phyloP scores from a whole-genome alignment of 1,140 invertebrate species.

The Marisa cornuarietis region DNA sequence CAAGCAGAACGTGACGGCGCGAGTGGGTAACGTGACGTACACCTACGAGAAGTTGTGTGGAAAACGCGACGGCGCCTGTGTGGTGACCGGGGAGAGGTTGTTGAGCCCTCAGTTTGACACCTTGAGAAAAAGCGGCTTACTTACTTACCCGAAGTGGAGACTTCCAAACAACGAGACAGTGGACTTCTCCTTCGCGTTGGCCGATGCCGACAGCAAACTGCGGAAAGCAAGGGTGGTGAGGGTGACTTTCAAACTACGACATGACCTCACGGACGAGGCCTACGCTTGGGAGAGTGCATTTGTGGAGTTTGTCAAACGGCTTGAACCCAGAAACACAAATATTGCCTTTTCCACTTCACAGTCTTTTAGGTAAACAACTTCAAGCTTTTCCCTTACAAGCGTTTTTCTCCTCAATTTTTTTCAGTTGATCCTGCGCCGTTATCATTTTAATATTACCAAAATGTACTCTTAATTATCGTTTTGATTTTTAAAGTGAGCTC shows the following conservation, averaged over 20 bases:
- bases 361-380: constrained; percentile 10
- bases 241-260: constrained; percentile 17
- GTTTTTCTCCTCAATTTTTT: background rate
- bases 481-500: too few species aligned
- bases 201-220: constrained; percentile 11
- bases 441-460: background rate
- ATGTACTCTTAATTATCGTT: background rate
- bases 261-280: constrained; percentile 9
- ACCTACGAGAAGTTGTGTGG: constrained; percentile 11
- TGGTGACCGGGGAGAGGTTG: constrained; percentile 18
- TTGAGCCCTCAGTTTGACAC: constrained; percentile 16
- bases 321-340: background rate
- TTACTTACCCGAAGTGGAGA: constrained; percentile 21
- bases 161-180: constrained; percentile 6
- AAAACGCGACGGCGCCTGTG: background rate
- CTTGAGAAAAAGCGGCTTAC: constrained; percentile 7
- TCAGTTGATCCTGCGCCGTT: background rate
- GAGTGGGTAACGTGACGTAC: background rate
- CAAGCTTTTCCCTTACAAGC: background rate
- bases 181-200: constrained; percentile 17
- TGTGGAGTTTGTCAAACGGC: background rate
- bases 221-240: constrained; percentile 2
- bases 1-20: constrained; percentile 4
- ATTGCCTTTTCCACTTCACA: constrained; percentile 3
- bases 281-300: constrained; percentile 19